Evolutionary conservation across 2,888 invertebrate genomes (phyloP).

Genomic region (Dorcus parallelipipedus): DNA sequence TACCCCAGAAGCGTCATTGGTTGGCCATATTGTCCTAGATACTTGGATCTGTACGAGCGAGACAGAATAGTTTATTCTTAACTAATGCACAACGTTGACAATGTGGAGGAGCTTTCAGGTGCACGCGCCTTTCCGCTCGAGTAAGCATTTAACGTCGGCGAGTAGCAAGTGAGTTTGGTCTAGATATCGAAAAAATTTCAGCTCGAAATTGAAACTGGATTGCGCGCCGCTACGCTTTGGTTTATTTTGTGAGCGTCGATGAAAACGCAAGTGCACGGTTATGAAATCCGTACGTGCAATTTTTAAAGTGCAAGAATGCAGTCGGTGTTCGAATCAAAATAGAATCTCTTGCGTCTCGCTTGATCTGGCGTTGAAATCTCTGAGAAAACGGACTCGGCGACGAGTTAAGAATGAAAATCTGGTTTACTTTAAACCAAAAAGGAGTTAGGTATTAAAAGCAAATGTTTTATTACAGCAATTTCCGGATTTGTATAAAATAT

Average conservation of each 20-base stretch:
- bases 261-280: slow-evolving; percentile 21
- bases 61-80: slow-evolving; percentile 19
- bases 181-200: slow-evolving; percentile 7
- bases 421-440: too few relatives aligned
- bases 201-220: slow-evolving; percentile 24
- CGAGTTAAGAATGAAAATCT: too few relatives aligned
- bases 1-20: slow-evolving; percentile 45
- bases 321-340: too few relatives aligned
- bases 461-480: too few relatives aligned
- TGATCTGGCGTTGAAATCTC: background rate
- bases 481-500: too few relatives aligned
- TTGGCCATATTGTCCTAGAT: slow-evolving; percentile 34
- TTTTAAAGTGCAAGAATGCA: too few relatives aligned
- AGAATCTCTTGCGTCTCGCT: too few relatives aligned
- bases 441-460: too few relatives aligned
- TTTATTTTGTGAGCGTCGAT: slow-evolving; percentile 16
- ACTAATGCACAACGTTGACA: too few relatives aligned
- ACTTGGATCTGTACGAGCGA: slow-evolving; percentile 27
- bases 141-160: too few relatives aligned
- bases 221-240: slow-evolving; percentile 2
- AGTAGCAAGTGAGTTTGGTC: slow-evolving; percentile 22
- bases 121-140: background rate
- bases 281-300: too few relatives aligned
- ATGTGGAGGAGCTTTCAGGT: slow-evolving; percentile 11
- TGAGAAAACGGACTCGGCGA: background rate